A percentile compares a stretch with the other conserved stretches of the same genome.
Conservation (phyloP, 2,113 vertebrate species). For the Condylura cristata region DNA sequence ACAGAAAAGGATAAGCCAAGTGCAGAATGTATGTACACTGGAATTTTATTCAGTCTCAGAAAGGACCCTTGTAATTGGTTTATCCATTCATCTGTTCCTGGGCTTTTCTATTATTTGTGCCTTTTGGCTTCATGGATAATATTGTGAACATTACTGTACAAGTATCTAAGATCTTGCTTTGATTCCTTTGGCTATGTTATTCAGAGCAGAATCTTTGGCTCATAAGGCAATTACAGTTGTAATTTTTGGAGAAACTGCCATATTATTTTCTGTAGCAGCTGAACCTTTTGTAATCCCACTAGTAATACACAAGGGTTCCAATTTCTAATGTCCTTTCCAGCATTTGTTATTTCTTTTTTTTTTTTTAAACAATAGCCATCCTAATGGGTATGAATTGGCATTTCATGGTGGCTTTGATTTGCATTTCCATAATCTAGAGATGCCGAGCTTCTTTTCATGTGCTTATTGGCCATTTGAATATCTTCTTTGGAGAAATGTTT, state of each 20-base stretch:
- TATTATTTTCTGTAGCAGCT: neutral
- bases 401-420: slow-evolving; percentile 32
- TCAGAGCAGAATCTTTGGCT: neutral
- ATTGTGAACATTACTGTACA: neutral
- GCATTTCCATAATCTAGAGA: slow-evolving; percentile 1
- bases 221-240: neutral
- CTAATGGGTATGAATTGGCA: neutral
- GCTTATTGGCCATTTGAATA: neutral
- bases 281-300: neutral
- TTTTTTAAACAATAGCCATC: neutral
- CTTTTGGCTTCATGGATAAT: neutral
- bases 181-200: neutral
- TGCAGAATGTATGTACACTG: no score
- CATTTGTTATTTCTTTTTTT: neutral
- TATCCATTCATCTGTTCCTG: neutral
- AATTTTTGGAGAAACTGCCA: neutral
- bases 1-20: no score
- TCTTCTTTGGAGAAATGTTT: neutral
- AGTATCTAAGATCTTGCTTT: neutral
- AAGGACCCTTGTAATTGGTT: neutral
- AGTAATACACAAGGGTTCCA: neutral
- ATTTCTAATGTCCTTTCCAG: neutral
- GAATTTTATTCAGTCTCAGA: no score
- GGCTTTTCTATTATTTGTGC: neutral
- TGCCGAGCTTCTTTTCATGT: neutral